A percentile compares a stretch with the other conserved stretches of the same genome.
These are phyloP conservation scores for Thunnus thynnus DNA, from an alignment of 2,113 vertebrate genomes.

Conservation along the genomic window DNA sequence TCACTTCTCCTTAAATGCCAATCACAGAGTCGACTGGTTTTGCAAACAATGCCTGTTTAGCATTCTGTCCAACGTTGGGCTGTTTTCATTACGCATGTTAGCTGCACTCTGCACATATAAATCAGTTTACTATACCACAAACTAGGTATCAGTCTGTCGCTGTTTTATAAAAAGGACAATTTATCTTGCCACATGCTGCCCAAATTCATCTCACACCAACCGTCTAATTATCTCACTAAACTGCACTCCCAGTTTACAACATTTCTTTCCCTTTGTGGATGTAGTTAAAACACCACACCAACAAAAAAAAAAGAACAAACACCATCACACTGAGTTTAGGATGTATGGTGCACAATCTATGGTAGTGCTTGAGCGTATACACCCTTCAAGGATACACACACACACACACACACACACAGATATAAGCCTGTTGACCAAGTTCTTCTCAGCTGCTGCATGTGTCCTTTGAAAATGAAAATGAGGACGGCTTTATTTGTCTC, in stretches of 20 bases:
- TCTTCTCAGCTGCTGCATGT: constrained; percentile 38
- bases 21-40: constrained; percentile 40
- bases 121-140: constrained; percentile 58
- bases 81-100: constrained; percentile 49
- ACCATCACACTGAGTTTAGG: neutral
- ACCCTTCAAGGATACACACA: neutral
- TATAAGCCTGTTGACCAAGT: constrained; percentile 49
- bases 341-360: neutral
- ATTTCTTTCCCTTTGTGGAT: constrained; percentile 50
- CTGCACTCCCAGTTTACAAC: constrained; percentile 28
- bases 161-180: constrained; percentile 55
- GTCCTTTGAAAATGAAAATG: constrained; percentile 74
- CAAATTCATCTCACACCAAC: constrained; percentile 27
- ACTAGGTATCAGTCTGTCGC: constrained; percentile 44
- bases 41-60: constrained; percentile 46
- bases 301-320: constrained; percentile 8
- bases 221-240: constrained; percentile 27
- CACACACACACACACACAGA: neutral
- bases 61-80: constrained; percentile 36
- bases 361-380: constrained; percentile 1
- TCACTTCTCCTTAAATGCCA: constrained; percentile 50
- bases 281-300: constrained; percentile 21
- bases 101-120: constrained; percentile 56
- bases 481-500: constrained; percentile 78
- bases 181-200: constrained; percentile 40